Conservation (phyloP, 2,797 vertebrate species). For the Tolypeutes matacus region DNA sequence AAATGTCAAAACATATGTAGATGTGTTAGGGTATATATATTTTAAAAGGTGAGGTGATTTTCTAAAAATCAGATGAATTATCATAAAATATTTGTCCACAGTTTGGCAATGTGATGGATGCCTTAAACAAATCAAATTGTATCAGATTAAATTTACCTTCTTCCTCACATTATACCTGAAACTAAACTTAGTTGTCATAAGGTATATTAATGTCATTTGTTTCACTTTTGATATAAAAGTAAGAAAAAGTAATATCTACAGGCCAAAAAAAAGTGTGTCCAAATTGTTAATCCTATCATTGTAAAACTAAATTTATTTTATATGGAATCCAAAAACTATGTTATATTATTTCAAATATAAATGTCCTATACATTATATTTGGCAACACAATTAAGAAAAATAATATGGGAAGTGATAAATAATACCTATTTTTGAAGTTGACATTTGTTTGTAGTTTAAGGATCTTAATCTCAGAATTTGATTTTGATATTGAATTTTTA, state of each 20-base stretch:
- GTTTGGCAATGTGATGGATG: conserved; percentile 80
- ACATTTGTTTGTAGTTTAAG: not conserved
- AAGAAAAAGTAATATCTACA: conserved; percentile 19
- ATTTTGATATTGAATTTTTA: not conserved
- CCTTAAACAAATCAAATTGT: conserved; percentile 80
- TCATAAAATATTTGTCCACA: conserved; percentile 74
- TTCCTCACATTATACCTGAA: conserved; percentile 69
- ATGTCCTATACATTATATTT: not conserved
- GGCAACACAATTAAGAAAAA: not conserved
- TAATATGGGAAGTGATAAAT: not conserved
- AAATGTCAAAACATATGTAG: not conserved
- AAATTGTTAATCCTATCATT: not conserved
- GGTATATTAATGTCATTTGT: conserved; percentile 70
- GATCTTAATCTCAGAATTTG: not conserved
- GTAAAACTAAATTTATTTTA: not conserved
- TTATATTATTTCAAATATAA: not conserved
- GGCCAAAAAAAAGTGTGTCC: not conserved
- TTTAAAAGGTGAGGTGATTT: conserved; percentile 61
- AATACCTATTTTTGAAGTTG: not conserved
- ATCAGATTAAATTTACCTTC: conserved; percentile 76
- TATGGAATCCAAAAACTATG: not conserved
- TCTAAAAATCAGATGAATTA: conserved; percentile 64
- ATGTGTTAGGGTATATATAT: not conserved
- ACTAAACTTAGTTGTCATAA: conserved; percentile 66
- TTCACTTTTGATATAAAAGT: conserved; percentile 61